Conservation (phyloP, 2,113 vertebrate genomes). For the Larimichthys polyactis region DNA sequence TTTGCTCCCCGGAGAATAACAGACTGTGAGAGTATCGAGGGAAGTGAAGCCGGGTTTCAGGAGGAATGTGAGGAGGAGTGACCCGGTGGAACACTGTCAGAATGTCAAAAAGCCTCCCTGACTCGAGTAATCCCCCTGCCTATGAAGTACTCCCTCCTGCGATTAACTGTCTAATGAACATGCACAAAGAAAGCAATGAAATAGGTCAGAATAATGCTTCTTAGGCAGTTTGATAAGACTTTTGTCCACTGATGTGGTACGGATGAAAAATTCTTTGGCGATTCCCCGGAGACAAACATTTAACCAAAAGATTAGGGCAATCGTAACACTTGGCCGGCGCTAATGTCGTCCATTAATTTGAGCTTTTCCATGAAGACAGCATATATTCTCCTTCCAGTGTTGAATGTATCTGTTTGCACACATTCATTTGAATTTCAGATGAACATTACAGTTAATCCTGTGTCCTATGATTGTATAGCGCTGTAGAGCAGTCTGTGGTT, state of each 20-base stretch:
- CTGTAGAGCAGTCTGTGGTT: conserved; percentile 16
- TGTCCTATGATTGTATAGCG: not conserved
- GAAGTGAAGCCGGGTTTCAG: conserved; percentile 39
- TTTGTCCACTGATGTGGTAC: conserved; percentile 64
- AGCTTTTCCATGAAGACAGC: not conserved
- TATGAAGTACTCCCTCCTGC: conserved; percentile 65
- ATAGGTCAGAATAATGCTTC: conserved; percentile 75
- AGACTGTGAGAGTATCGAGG: conserved; percentile 26
- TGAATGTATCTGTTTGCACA: not conserved
- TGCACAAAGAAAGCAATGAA: conserved; percentile 69
- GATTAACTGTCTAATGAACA: conserved; percentile 79
- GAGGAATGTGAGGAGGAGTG: conserved; percentile 56
- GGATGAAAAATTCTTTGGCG: conserved; percentile 59
- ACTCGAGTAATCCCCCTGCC: conserved; percentile 73
- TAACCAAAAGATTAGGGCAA: conserved; percentile 55
- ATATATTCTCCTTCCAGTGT: not conserved
- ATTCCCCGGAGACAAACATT: conserved; percentile 62
- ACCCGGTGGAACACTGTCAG: conserved; percentile 68
- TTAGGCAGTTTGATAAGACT: conserved; percentile 72
- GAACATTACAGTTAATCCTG: no score
- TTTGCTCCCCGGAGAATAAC: conserved; percentile 33
- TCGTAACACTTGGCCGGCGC: conserved; percentile 36
- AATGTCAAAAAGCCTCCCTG: conserved; percentile 78
- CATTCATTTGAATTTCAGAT: not conserved
- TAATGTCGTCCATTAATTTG: not conserved